Conservation (phyloP, 2,113 vertebrate species). For the Amphiprion percula region DNA sequence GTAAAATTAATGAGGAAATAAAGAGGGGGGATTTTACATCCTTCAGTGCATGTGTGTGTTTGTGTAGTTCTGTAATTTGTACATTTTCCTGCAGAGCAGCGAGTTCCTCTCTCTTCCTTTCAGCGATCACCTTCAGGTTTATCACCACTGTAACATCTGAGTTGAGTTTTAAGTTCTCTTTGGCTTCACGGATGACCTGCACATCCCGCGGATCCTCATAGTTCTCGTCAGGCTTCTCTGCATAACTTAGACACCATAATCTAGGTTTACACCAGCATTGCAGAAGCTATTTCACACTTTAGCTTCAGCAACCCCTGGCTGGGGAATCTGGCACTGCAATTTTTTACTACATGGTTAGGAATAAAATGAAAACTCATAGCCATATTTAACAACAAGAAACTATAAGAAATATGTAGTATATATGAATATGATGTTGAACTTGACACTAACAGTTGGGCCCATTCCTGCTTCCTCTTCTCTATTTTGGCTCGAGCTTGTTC, state of each 20-base stretch:
- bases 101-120: conserved; percentile 87
- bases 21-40: too few species aligned
- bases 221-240: conserved; percentile 87
- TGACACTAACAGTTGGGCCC: conserved; percentile 91
- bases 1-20: too few species aligned
- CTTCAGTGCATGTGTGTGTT: too few species aligned
- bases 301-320: too few species aligned
- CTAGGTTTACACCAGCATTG: too few species aligned
- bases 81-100: conserved; percentile 86
- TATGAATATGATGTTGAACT: too few species aligned
- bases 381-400: too few species aligned
- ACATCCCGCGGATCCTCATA: conserved; percentile 86
- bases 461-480: conserved; percentile 88
- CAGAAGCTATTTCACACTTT: not conserved
- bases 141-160: conserved; percentile 89
- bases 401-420: too few species aligned
- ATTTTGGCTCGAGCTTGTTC: conserved; percentile 86
- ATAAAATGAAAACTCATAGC: too few species aligned
- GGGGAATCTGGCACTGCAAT: too few species aligned
- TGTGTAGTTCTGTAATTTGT: not conserved
- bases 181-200: conserved; percentile 86
- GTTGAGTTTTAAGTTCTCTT: conserved; percentile 75
- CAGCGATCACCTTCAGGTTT: conserved; percentile 84
- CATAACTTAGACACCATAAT: conserved; percentile 80
- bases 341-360: not conserved